Evolutionary conservation across 2,888 invertebrate species (phyloP).

Genomic region (Anoplius nigerrimus): DNA sequence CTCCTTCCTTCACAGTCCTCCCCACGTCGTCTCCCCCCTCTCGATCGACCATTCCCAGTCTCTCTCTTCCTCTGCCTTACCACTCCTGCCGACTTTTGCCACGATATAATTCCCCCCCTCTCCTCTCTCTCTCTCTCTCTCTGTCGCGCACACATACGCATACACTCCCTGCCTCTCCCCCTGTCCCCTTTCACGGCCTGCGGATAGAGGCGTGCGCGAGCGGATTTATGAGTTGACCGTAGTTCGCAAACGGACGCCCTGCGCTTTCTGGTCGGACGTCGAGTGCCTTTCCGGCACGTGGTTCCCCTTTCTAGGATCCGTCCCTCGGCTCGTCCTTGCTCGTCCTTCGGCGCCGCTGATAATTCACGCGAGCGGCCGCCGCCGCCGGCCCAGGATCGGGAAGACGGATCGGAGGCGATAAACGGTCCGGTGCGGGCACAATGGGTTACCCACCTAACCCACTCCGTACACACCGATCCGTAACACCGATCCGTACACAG

Average conservation of each 20-base stretch:
- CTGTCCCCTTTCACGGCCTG: slow-evolving; percentile 23
- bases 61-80: not conserved
- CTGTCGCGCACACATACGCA: not conserved
- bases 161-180: not conserved
- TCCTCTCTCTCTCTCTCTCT: not conserved
- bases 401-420: no score
- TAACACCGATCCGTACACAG: no score
- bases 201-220: slow-evolving; percentile 38
- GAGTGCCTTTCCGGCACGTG: slow-evolving; percentile 31
- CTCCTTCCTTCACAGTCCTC: slow-evolving; percentile 35
- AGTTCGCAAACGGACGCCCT: slow-evolving; percentile 45
- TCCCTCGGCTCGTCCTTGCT: slow-evolving; percentile 15
- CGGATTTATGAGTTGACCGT: slow-evolving; percentile 49
- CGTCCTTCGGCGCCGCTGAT: not conserved
- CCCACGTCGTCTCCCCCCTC: not conserved
- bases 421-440: no score
- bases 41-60: not conserved
- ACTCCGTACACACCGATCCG: no score
- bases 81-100: not conserved
- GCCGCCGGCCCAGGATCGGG: no score
- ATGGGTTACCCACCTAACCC: no score
- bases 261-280: slow-evolving; percentile 42
- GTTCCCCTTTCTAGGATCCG: slow-evolving; percentile 25
- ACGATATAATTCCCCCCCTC: not conserved
- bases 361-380: not conserved